Conservation (phyloP, 2,113 vertebrate species). For the Dasypus novemcinctus region DNA sequence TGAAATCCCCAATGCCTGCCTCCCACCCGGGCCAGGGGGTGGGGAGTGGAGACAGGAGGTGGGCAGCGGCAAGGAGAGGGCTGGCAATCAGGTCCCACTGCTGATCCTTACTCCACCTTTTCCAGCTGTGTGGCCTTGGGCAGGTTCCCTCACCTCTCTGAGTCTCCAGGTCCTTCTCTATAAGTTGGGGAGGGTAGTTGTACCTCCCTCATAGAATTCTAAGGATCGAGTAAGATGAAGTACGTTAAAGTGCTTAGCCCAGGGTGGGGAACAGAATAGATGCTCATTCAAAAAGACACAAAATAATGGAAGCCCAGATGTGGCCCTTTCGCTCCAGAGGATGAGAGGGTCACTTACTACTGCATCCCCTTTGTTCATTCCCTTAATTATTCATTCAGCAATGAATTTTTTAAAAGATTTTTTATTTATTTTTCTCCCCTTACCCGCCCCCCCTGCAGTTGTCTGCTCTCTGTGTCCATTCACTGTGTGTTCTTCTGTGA, state of each 20-base stretch:
- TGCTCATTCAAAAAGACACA: background rate
- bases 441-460: no score
- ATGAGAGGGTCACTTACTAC: no score
- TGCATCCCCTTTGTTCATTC: background rate
- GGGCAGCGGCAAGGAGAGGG: accelerated
- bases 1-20: background rate
- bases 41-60: no score
- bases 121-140: background rate
- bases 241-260: background rate
- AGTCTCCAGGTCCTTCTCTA: background rate
- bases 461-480: no score
- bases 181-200: no score
- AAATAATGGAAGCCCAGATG: no score
- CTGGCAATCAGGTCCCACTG: background rate
- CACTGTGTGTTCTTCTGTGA: no score
- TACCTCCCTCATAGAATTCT: background rate
- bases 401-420: background rate
- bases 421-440: no score
- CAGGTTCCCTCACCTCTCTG: background rate
- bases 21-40: background rate
- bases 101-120: background rate
- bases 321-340: no score
- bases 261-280: background rate
- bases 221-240: background rate
- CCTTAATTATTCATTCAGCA: background rate